phyloP scores from a whole-genome alignment of 2,113 vertebrate genomes.

The Daphoenositta chrysoptera region DNA sequence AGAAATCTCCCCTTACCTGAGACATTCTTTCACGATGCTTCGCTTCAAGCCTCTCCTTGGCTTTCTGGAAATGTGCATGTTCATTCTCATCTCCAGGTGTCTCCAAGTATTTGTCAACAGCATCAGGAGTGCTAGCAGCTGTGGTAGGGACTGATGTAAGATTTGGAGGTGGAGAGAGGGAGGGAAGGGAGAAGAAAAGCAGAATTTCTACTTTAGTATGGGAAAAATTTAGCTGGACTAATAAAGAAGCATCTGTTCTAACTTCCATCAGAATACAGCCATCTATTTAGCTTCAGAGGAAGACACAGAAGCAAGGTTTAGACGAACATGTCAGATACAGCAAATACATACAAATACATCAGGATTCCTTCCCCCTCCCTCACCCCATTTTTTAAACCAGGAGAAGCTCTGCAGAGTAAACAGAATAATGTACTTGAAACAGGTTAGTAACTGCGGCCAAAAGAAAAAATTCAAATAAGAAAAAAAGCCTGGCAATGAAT shows the following conservation, averaged over 20 bases:
- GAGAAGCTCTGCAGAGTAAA: neutral
- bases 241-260: neutral
- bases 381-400: neutral
- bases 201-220: neutral
- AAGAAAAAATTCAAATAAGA: neutral
- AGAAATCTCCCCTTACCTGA: conserved; percentile 74
- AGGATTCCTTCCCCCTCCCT: neutral
- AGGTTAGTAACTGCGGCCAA: neutral
- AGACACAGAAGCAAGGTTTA: neutral
- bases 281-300: neutral
- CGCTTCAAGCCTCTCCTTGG: conserved; percentile 94
- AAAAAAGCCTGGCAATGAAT: neutral
- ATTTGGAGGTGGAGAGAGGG: neutral
- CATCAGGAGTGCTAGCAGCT: conserved; percentile 88
- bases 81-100: conserved; percentile 95
- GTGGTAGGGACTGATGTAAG: conserved; percentile 86
- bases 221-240: neutral
- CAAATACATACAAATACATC: neutral
- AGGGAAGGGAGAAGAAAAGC: neutral
- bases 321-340: neutral
- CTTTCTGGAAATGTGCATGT: conserved; percentile 94
- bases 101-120: conserved; percentile 95
- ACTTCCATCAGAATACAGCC: neutral
- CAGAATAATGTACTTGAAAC: neutral
- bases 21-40: conserved; percentile 97